These are phyloP conservation scores for Laodelphax striatellus DNA, from an alignment of 1,140 invertebrate species.

Conservation along the genomic window DNA sequence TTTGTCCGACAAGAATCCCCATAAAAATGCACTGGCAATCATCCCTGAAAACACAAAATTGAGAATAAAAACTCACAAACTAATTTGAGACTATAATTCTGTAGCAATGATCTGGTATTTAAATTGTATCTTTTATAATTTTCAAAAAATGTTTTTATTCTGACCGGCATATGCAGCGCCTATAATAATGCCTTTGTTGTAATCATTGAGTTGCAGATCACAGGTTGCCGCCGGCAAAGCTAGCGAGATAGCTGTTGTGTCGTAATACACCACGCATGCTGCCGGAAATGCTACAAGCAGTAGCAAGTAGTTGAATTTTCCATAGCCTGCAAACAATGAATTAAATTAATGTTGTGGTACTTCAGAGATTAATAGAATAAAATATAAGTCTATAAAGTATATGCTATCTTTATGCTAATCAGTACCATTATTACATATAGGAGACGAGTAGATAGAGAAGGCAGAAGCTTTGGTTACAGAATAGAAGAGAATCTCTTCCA, in stretches of 20 bases:
- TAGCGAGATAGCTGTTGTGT: conserved; percentile 50
- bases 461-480: no score
- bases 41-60: conserved; percentile 44
- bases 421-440: no score
- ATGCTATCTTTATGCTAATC: no score
- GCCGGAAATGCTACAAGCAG: conserved; percentile 48
- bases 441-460: no score
- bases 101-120: no score
- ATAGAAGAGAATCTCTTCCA: no score
- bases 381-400: no score
- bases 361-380: no score
- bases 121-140: no score
- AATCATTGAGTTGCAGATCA: conserved; percentile 47
- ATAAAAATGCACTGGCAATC: conserved; percentile 65
- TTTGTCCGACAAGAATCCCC: conserved; percentile 69
- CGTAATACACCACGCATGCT: conserved; percentile 48
- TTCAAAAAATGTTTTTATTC: no score
- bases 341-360: no score
- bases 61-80: neutral
- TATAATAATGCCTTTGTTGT: conserved; percentile 55
- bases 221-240: conserved; percentile 58
- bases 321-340: conserved; percentile 33
- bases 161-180: conserved; percentile 51
- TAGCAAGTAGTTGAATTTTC: conserved; percentile 51
- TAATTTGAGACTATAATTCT: no score